Evolutionary conservation across 2,888 invertebrate genomes (phyloP), one percentile per base, ranked within the genome.

Genomic region (Drosophila leonis): DNA sequence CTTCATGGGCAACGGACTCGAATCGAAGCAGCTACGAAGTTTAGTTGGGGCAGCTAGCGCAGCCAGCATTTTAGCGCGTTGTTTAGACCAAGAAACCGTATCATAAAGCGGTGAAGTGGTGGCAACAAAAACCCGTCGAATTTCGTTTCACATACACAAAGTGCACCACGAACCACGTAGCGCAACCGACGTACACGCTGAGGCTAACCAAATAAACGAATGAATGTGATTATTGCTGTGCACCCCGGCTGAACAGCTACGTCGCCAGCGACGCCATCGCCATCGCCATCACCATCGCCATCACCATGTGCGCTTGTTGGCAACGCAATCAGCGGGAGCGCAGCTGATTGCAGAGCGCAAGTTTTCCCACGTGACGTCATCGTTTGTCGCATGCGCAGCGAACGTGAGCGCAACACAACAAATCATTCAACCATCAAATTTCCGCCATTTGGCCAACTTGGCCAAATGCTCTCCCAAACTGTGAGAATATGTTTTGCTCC

Each of bases 281-380:
- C 60, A 60, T 12, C 37, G 46, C 27, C 46, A 44, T 20, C 15
- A 27, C 51, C 42, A 35, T 46, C 18, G 56, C 48, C 56, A 48
- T 42, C 59, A 67, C 77, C 80, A 86, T 86, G 78, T 86, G 83
- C 74, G 65, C 60, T 52, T 66, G 68, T 48, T 39, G 75, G 70
- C 72, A 65, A 54, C 63, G 41, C 75, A 82, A 87, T 72, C 87
- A 83, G 86, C 83, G 88, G n/a, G n/a, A n/a, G 88, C 80, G 56
- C 76, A 42, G 42, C 31, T 31, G 1, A 56, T 5, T 56, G 52
- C 52, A 52, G 52, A 52, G 52, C 52, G 37, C 37, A 52, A 52
- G 52, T 65, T 83, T 88, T 74, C 67, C 49, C 72, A 51, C 67
- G 78, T 90, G 87, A 88, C 87, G 87, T 88, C 87, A 88, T 74